Evolutionary conservation across 2,797 vertebrate genomes (phyloP), one percentile per base, ranked within the genome.

Genomic region (Harpagifer antarcticus): DNA sequence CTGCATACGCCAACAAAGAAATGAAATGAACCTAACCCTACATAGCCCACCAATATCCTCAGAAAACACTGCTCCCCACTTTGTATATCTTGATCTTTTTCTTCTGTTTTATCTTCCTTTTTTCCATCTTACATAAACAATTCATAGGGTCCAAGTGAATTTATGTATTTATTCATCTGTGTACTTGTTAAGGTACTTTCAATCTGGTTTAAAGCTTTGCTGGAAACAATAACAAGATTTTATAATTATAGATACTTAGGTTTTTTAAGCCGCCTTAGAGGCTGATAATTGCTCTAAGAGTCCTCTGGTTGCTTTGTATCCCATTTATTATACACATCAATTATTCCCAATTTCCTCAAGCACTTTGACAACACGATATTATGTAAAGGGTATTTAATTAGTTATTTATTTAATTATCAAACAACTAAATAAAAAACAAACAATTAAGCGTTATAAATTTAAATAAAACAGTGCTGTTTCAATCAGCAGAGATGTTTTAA

Each of bases 211-310:
- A 19, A 48, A 60, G 53, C 49, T 55, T 59, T 11, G 27, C 1
- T 27, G 5, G 57, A 50, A 27, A 61, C 19, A 40, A 19, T 33
- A 69, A 60, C 60, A 56, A 54, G 9, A 37, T 9, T 37, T 8
- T 9, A 37, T 37, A 37, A 37, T 37, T 37, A 37, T 37, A 37
- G 33, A 37, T 37, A 37, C 33, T 37, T 37, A 45, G 54, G 42
- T 40, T 74, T 37, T 63, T 62, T 40, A 65, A 72, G 43, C 63
- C 55, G 53, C 31, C 17, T 54, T 14, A 15, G 33, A 55, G 23
- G 23, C n/a, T 60, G 20, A 72, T 73, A 55, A 50, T 50, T 43
- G 27, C n/a, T 40, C 23, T 27, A 3, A 58, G 27, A 65, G 33
- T 42, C 58, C 23, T 54, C 27, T 4, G 62, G 55, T 4, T 0